phyloP scores from a whole-genome alignment of 2,888 invertebrate genomes.

The Anodontia alba region DNA sequence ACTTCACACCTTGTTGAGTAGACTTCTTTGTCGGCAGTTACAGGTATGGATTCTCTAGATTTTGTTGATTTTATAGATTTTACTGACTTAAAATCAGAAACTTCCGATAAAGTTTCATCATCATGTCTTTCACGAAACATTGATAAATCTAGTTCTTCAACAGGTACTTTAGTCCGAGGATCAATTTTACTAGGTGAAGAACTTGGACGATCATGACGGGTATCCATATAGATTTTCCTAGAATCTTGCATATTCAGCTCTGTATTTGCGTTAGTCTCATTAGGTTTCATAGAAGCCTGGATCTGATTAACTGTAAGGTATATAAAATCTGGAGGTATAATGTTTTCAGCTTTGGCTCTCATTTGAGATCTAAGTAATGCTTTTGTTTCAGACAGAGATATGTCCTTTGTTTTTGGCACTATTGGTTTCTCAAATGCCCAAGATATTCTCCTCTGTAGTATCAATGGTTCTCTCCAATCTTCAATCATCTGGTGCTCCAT shows the following conservation, averaged over 20 bases:
- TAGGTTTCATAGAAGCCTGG: slow-evolving; percentile 75
- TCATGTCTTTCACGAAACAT: slow-evolving; percentile 62
- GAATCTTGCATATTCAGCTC: slow-evolving; percentile 66
- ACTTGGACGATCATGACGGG: slow-evolving; percentile 71
- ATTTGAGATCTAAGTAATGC: slow-evolving; percentile 83
- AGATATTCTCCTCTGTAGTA: slow-evolving; percentile 76
- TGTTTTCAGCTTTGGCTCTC: slow-evolving; percentile 75
- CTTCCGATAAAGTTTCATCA: slow-evolving; percentile 67
- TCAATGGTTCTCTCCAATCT: slow-evolving; percentile 49
- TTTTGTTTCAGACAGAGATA: slow-evolving; percentile 82
- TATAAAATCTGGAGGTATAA: slow-evolving; percentile 83
- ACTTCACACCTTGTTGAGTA: slow-evolving; percentile 71
- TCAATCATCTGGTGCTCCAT: slow-evolving; percentile 64
- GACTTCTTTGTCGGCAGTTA: slow-evolving; percentile 68
- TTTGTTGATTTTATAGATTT: slow-evolving; percentile 69
- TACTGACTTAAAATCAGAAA: slow-evolving; percentile 70
- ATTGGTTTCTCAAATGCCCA: slow-evolving; percentile 83
- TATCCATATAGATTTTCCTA: slow-evolving; percentile 39
- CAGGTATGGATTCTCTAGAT: slow-evolving; percentile 60
- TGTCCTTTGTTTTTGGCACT: slow-evolving; percentile 72
- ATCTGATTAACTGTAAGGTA: slow-evolving; percentile 83
- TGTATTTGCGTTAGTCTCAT: slow-evolving; percentile 75
- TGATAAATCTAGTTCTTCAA: slow-evolving; percentile 74
- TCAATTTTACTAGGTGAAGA: slow-evolving; percentile 83
- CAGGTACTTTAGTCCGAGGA: slow-evolving; percentile 78